Evolutionary conservation across 1,140 invertebrate genomes (phyloP), one percentile per base, ranked within the genome.

Genomic region (Stegodyphus dumicola): DNA sequence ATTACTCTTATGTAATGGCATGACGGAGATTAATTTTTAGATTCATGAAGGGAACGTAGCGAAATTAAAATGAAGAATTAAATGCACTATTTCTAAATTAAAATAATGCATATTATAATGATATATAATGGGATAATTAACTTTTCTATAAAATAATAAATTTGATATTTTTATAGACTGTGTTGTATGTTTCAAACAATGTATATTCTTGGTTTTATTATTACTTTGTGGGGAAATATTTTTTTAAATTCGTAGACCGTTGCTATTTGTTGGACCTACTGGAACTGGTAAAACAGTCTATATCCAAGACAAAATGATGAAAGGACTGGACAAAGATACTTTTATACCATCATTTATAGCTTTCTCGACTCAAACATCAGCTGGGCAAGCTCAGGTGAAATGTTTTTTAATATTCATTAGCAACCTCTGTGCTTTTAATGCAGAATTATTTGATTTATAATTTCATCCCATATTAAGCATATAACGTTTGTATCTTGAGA

Each of bases 281-380:
- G 97, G 97, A 18, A 98, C 97, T 0, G 97, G 97, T 0, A 99
- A 99, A 91, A 97, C 94, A 87, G 95, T 95, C 87, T 98, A 97
- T 88, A 93, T 97, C 10, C 94, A 96, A 92, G 94, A 98, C 89
- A 93, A 95, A 89, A 91, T 98, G 85, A 94, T 96, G 93, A 95
- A 95, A 89, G 93, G 93, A 85, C 89, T 97, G 17, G 91, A 94
- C 87, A 93, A 94, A 87, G 93, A 96, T 3, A 90, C 93, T 65
- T 97, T 90, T 89, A 93, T 95, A 71, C 94, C 96, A 1, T 93
- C 94, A 54, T 95, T 97, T 88, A 93, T 98, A 56, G 96, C 95
- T 7, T 97, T 98, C 89, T 97, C 96, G 0, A 95, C 95, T 6
- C 95, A 95, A 90, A 97, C 95, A 6, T 94, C 94, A 4, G 95